Evolutionary conservation across 2,113 vertebrate species (phyloP), one percentile per base, ranked within the genome.

Genomic region (Anoplopoma fimbria): DNA sequence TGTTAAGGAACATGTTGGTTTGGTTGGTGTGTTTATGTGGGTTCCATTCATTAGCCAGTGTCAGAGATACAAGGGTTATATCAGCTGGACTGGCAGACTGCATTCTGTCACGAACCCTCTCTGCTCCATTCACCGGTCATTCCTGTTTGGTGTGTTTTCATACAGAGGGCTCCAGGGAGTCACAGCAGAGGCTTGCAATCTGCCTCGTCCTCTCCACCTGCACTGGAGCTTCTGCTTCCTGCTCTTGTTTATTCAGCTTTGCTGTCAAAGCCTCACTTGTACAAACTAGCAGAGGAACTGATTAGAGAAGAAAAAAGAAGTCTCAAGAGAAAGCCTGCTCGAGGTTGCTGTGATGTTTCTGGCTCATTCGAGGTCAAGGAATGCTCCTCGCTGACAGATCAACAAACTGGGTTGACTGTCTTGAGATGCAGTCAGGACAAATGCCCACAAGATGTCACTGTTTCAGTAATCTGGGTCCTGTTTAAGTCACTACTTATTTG

Each of bases 201-300:
- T 83, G 81, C 89, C 69, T 88, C 69, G 71, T 91, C 83, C 84
- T 86, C 82, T 84, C 88, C 90, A 93, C 92, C 93, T 94, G 88
- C 88, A 73, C 70, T 72, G 79, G 72, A 82, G 84, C 83, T 65
- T 69, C 86, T 71, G 71, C 62, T 93, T 95, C 93, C 93, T 92
- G 89, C 76, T 85, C 84, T 85, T 95, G 93, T 95, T 96, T 95
- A 88, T 90, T 94, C 93, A 94, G 91, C 91, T 92, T 92, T 38
- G 74, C 82, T 83, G 79, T 91, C 87, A 88, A 81, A 92, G 81
- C 80, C 77, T 47, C 75, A 51, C 81, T 89, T 81, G 81, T 29
- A 83, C 83, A 86, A 89, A 83, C 79, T 55, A 85, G 75, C 81
- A 69, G 78, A 25, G 74, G 40, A 4, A 68, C 58, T 69, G 81